phyloP scores from a whole-genome alignment of 1,140 invertebrate genomes.

The Drosophila sechellia region DNA sequence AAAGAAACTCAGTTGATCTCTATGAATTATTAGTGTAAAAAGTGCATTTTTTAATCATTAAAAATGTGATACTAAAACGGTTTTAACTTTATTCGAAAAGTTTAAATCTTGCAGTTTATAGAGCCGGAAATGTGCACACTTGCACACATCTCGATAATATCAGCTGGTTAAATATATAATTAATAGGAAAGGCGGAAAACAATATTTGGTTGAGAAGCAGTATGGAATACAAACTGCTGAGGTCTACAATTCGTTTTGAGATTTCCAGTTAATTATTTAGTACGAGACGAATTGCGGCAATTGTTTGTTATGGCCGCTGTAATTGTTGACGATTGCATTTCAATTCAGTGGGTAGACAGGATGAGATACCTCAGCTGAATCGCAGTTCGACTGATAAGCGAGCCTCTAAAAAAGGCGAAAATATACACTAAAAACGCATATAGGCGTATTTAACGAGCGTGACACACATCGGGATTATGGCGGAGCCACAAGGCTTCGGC shows the following conservation, averaged over 20 bases:
- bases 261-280: constrained; percentile 44
- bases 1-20: too few species aligned
- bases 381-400: constrained; percentile 8
- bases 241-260: constrained; percentile 20
- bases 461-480: constrained; percentile 17
- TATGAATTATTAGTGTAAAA: too few species aligned
- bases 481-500: background rate
- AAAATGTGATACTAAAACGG: background rate
- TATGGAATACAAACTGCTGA: constrained; percentile 30
- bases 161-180: constrained; percentile 19
- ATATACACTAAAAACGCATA: constrained; percentile 18
- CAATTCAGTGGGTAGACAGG: constrained; percentile 2
- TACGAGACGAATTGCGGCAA: constrained; percentile 28
- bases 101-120: background rate
- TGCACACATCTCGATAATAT: background rate
- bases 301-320: constrained; percentile 26
- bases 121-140: background rate
- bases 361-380: constrained; percentile 10
- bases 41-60: background rate
- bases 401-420: background rate
- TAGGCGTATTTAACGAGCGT: constrained; percentile 19
- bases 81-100: background rate
- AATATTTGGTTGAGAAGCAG: constrained; percentile 6
- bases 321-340: constrained; percentile 21
- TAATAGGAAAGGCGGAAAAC: constrained; percentile 28